phyloP scores from a whole-genome alignment of 2,888 invertebrate genomes.

The Cyclophora albipunctata region DNA sequence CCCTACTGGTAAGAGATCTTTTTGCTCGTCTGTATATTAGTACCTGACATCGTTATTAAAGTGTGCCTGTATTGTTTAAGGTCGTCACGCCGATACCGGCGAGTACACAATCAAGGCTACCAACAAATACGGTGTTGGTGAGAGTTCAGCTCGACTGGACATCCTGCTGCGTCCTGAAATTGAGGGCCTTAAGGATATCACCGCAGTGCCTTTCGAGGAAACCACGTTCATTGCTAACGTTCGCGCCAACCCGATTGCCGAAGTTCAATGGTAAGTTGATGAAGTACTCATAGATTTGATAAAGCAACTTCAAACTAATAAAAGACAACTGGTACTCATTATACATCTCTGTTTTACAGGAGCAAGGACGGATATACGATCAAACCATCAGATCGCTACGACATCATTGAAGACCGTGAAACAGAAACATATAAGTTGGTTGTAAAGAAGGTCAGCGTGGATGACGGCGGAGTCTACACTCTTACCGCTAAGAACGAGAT shows the following conservation, averaged over 20 bases:
- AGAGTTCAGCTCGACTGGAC: conserved; percentile 84
- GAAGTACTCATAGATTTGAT: no score
- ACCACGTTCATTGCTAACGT: conserved; percentile 87
- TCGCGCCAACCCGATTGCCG: conserved; percentile 92
- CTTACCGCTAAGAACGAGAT: conserved; percentile 85
- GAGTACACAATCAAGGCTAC: conserved; percentile 86
- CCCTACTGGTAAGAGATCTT: conserved; percentile 73
- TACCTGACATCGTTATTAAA: neutral
- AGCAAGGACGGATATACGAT: conserved; percentile 79
- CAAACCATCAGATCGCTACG: conserved; percentile 72
- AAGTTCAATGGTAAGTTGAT: conserved; percentile 82
- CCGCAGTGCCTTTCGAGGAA: conserved; percentile 84
- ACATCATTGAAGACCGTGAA: conserved; percentile 76
- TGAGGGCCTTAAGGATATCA: conserved; percentile 82
- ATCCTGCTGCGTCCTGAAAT: conserved; percentile 87
- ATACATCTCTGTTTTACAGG: conserved; percentile 40
- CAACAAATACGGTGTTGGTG: conserved; percentile 87
- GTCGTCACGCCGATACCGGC: conserved; percentile 86
- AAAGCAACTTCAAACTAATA: no score
- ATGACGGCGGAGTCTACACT: conserved; percentile 86
- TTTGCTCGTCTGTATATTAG: neutral
- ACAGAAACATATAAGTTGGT: conserved; percentile 81
- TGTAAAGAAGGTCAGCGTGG: conserved; percentile 80
- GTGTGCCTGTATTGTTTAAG: conserved; percentile 30
- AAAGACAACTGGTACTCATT: no score